These are phyloP conservation scores for Cyprinodon diabolis DNA, from an alignment of 2,797 vertebrate species.

Conservation along the genomic window DNA sequence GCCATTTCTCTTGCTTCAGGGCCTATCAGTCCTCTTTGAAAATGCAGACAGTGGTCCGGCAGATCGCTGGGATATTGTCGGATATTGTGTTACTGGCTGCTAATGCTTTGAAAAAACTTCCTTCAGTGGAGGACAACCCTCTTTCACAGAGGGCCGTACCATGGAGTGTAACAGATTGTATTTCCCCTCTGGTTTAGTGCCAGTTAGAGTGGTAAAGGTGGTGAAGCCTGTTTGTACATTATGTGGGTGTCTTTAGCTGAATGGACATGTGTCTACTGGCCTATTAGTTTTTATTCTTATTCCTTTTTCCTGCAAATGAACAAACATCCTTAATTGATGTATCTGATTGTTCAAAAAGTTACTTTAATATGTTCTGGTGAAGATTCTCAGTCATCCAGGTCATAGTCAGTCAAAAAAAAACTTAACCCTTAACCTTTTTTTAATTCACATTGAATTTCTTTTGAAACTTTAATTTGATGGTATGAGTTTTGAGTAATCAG, in stretches of 20 bases:
- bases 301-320: not conserved
- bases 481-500: not conserved
- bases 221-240: constrained; percentile 47
- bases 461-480: no score
- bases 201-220: constrained; percentile 60
- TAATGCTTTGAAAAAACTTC: constrained; percentile 73
- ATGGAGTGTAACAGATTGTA: constrained; percentile 64
- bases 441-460: no score
- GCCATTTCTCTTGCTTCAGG: constrained; percentile 40
- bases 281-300: not conserved
- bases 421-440: no score
- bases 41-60: constrained; percentile 50
- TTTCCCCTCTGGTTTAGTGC: constrained; percentile 69
- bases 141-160: constrained; percentile 47
- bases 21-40: constrained; percentile 46
- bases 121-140: constrained; percentile 72
- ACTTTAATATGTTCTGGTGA: not conserved
- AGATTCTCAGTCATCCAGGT: no score
- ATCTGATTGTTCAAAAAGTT: not conserved
- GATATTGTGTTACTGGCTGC: constrained; percentile 72
- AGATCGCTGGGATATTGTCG: constrained; percentile 57
- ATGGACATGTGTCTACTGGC: constrained; percentile 41
- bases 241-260: constrained; percentile 9
- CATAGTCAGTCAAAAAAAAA: no score
- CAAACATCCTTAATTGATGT: not conserved